Conservation (phyloP, 2,888 invertebrate genomes). For the Trypoxylon attenuatum region DNA sequence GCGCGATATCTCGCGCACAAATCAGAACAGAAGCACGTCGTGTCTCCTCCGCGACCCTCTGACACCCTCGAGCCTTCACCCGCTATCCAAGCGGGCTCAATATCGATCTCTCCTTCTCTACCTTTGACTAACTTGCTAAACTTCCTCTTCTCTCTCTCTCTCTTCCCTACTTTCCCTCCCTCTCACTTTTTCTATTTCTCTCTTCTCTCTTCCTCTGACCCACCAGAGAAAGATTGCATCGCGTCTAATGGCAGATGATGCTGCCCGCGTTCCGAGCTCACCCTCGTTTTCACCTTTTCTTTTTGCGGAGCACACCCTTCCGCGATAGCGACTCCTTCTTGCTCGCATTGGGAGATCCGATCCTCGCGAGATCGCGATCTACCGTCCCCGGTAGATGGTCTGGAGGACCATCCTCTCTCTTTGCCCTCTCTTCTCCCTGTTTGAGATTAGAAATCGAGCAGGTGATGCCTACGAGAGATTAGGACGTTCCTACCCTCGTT, state of each 20-base stretch:
- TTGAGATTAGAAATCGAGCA: slow-evolving; percentile 42
- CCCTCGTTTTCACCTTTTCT: neutral
- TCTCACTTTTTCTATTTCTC: slow-evolving; percentile 10
- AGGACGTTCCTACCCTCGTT: slow-evolving; percentile 40
- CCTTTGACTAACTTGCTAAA: slow-evolving; percentile 37
- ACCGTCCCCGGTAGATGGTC: too few relatives aligned
- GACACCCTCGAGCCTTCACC: slow-evolving; percentile 34
- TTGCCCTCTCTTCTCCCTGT: slow-evolving; percentile 41
- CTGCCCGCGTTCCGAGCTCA: slow-evolving; percentile 22
- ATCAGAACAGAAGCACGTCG: slow-evolving; percentile 68
- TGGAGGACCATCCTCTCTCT: slow-evolving; percentile 51
- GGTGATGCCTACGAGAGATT: slow-evolving; percentile 46
- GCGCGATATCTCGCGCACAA: slow-evolving; percentile 63
- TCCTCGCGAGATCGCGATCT: too few relatives aligned
- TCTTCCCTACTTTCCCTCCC: neutral
- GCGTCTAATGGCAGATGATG: slow-evolving; percentile 57
- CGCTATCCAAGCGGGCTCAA: slow-evolving; percentile 8
- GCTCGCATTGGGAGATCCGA: slow-evolving; percentile 6
- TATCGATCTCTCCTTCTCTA: slow-evolving; percentile 41
- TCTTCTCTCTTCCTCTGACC: slow-evolving; percentile 21
- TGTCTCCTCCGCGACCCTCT: slow-evolving; percentile 44
- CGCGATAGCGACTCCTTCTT: neutral
- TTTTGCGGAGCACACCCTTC: neutral
- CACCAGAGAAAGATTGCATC: slow-evolving; percentile 51
- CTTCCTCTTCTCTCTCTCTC: slow-evolving; percentile 19